Percentiles rank a stretch among this genome's conserved stretches.
phyloP scores from a whole-genome alignment of 2,113 vertebrate genomes.

The Nettapus auritus region DNA sequence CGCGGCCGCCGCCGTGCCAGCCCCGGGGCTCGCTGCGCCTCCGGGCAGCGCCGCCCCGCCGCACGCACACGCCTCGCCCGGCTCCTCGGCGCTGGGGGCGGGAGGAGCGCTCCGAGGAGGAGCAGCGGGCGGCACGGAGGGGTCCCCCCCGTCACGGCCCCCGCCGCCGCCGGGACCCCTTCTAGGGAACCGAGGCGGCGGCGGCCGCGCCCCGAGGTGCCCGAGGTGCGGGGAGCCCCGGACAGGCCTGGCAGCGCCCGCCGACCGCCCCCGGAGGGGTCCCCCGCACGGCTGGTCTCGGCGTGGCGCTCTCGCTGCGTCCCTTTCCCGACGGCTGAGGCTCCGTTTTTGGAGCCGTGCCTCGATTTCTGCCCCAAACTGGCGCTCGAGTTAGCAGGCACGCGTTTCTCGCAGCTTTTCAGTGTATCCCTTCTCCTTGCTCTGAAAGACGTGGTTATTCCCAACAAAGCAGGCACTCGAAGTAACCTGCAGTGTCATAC shows the following conservation, averaged over 20 bases:
- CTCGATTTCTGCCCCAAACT: background rate
- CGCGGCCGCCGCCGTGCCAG: background rate
- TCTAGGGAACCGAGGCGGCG: background rate
- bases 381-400: background rate
- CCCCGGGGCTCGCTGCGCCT: background rate
- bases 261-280: background rate
- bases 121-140: too few species aligned
- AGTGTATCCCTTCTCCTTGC: background rate
- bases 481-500: background rate
- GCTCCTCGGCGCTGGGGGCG: slow-evolving; percentile 22
- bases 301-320: background rate
- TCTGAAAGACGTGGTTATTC: background rate
- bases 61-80: slow-evolving; percentile 7
- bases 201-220: background rate
- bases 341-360: background rate
- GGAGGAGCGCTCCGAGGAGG: too few species aligned
- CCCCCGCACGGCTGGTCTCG: background rate
- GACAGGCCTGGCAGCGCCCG: background rate
- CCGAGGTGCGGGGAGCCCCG: too few species aligned
- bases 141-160: background rate
- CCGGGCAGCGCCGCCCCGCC: slow-evolving; percentile 15
- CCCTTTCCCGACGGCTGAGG: background rate
- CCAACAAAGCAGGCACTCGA: background rate
- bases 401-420: accelerated
- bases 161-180: background rate